Conservation (phyloP, 2,888 invertebrate species). For the Allacma fusca region DNA sequence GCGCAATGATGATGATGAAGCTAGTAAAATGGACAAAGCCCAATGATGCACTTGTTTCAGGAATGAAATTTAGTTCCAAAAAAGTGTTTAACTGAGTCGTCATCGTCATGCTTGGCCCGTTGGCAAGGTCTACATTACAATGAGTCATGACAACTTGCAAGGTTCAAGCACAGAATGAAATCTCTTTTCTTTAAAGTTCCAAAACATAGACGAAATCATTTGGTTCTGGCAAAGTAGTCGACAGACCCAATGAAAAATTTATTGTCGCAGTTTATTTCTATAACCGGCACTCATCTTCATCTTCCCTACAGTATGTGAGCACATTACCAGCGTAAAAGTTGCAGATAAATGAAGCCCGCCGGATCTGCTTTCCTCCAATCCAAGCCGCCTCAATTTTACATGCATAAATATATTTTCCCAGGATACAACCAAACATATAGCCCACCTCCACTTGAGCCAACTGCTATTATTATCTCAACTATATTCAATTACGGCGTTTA, state of each 20-base stretch:
- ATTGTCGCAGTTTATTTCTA: constrained; percentile 11
- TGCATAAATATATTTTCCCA: neutral
- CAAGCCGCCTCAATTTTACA: too few species aligned
- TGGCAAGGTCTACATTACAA: constrained; percentile 51
- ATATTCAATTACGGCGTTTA: neutral
- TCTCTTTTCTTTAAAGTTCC: constrained; percentile 36
- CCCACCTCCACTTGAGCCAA: too few species aligned
- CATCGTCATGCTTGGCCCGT: constrained; percentile 49
- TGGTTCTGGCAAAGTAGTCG: constrained; percentile 9
- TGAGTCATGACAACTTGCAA: constrained; percentile 55
- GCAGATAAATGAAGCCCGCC: too few species aligned
- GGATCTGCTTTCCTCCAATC: too few species aligned
- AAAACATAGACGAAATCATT: constrained; percentile 34
- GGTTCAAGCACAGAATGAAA: constrained; percentile 45
- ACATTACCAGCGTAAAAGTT: too few species aligned
- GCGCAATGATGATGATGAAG: constrained; percentile 36
- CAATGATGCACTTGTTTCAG: constrained; percentile 37
- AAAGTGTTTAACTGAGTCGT: constrained; percentile 48
- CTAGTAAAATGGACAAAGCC: constrained; percentile 29
- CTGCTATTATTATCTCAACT: neutral
- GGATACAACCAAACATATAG: neutral
- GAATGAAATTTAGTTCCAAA: constrained; percentile 38
- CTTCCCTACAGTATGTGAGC: neutral
- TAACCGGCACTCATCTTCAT: neutral
- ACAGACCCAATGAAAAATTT: constrained; percentile 17